Conservation (phyloP, 2,888 invertebrate genomes). For the Flexamia atlantica region DNA sequence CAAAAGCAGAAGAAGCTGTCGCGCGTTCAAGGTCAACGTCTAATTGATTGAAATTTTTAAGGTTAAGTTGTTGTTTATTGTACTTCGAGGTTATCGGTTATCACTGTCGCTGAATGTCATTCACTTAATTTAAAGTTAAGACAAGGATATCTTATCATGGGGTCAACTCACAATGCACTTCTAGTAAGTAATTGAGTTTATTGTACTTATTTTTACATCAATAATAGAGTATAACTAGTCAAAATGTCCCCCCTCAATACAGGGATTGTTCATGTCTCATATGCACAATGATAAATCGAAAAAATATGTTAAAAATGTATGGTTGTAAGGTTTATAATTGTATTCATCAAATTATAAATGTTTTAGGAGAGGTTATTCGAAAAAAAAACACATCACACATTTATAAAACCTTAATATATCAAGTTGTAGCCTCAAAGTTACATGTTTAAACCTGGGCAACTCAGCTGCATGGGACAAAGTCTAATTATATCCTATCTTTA, state of each 20-base stretch:
- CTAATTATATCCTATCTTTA: neutral
- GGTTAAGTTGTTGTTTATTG: neutral
- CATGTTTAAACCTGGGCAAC: neutral
- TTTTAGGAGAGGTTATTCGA: no score
- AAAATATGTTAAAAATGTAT: no score
- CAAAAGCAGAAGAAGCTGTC: no score
- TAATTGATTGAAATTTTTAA: neutral
- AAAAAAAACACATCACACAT: no score
- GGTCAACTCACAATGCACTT: constrained; percentile 48
- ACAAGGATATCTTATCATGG: constrained; percentile 27
- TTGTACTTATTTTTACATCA: neutral
- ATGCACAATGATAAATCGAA: no score
- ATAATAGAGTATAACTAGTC: no score
- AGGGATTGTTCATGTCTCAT: no score
- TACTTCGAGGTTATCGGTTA: constrained; percentile 1
- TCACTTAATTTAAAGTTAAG: neutral
- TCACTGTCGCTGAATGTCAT: neutral
- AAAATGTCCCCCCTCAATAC: no score
- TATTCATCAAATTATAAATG: no score
- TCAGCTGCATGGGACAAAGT: neutral
- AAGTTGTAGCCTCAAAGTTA: neutral
- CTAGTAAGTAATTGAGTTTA: constrained; percentile 21
- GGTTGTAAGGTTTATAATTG: no score
- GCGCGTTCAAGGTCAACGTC: neutral
- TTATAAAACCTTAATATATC: neutral